phyloP scores from a whole-genome alignment of 2,888 invertebrate genomes.

The Heteropelma amictum region DNA sequence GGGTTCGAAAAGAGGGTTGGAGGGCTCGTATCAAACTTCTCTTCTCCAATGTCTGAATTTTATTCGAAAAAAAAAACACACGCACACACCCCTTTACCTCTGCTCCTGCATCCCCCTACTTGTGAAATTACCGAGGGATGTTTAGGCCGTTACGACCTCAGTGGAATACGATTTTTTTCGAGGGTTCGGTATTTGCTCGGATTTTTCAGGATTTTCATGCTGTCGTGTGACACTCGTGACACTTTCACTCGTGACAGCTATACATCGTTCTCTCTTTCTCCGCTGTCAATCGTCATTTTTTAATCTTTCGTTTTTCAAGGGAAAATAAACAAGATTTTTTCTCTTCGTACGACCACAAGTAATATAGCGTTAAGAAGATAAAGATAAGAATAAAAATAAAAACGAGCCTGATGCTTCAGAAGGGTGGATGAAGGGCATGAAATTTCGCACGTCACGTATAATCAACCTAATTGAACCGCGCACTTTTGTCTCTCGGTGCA shows the following conservation, averaged over 20 bases:
- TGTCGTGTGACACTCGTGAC: constrained; percentile 34
- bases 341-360: too few species aligned
- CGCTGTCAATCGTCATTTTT: neutral
- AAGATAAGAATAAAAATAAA: neutral
- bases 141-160: too few species aligned
- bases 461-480: constrained; percentile 47
- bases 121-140: neutral
- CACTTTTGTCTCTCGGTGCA: constrained; percentile 2
- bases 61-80: too few species aligned
- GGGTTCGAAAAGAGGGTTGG: neutral
- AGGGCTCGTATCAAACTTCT: neutral
- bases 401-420: constrained; percentile 4
- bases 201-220: constrained; percentile 34
- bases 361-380: neutral
- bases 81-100: neutral
- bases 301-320: neutral
- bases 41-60: too few species aligned
- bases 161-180: too few species aligned
- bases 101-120: neutral
- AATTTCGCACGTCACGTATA: constrained; percentile 32
- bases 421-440: constrained; percentile 1
- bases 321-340: neutral
- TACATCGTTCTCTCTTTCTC: neutral
- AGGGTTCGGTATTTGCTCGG: too few species aligned
- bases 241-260: neutral